Evolutionary conservation across 2,797 vertebrate genomes (phyloP).

Genomic region (Eulemur coronatus): DNA sequence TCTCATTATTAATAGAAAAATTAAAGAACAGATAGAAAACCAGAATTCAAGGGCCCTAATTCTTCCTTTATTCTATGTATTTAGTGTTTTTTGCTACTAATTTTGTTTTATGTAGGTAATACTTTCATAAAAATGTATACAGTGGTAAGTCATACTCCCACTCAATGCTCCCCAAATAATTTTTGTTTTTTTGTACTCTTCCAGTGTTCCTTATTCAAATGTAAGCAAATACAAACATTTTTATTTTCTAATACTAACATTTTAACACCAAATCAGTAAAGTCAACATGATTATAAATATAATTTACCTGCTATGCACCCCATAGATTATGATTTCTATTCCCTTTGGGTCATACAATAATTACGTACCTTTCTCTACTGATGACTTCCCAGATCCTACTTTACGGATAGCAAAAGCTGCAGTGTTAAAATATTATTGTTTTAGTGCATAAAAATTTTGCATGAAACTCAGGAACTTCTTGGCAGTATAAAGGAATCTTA

Average conservation of each 20-base stretch:
- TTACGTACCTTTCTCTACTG: background rate
- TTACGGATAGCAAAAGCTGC: background rate
- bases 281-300: background rate
- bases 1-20: slow-evolving; percentile 9
- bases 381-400: background rate
- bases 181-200: background rate
- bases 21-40: background rate
- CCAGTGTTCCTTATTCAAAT: background rate
- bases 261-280: slow-evolving; percentile 34
- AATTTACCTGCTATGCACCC: background rate
- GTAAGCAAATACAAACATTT: background rate
- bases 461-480: background rate
- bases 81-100: background rate
- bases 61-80: background rate
- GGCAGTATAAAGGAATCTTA: background rate
- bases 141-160: background rate
- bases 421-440: background rate
- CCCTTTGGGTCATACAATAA: background rate
- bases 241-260: background rate
- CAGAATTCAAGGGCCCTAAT: background rate
- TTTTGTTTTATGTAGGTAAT: background rate
- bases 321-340: background rate
- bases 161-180: background rate
- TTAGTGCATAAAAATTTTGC: background rate
- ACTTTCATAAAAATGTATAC: background rate